A percentile compares a stretch with the other conserved stretches of the same genome.
Evolutionary conservation across 1,140 invertebrate genomes (phyloP).

Genomic region (Drosophila pandora): DNA sequence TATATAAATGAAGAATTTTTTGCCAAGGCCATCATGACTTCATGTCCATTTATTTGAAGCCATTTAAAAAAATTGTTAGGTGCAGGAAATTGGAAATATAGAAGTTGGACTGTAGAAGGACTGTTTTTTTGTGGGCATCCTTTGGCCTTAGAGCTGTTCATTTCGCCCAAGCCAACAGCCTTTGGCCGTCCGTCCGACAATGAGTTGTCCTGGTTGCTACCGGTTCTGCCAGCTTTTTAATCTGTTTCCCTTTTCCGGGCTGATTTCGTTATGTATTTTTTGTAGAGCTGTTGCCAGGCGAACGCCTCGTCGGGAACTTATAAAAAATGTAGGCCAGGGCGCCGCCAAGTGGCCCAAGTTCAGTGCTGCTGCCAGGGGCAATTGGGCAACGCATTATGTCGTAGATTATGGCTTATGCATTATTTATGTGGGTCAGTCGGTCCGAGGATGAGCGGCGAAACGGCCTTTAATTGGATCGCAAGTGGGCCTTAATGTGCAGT

Average conservation of each 20-base stretch:
- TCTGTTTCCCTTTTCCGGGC: constrained; percentile 33
- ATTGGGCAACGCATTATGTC: constrained; percentile 72
- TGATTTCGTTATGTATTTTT: constrained; percentile 10
- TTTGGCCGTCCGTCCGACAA: constrained; percentile 30
- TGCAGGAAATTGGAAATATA: constrained; percentile 15
- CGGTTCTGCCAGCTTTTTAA: constrained; percentile 37
- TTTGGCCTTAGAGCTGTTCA: constrained; percentile 16
- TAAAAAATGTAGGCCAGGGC: constrained; percentile 64
- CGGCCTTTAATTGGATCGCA: constrained; percentile 75
- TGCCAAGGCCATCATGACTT: neutral
- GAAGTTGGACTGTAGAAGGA: constrained; percentile 43
- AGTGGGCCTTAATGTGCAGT: constrained; percentile 63
- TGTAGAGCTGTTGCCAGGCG: constrained; percentile 15
- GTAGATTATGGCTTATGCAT: constrained; percentile 78
- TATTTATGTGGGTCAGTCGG: constrained; percentile 75
- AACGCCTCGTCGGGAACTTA: constrained; percentile 52
- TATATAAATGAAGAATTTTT: neutral
- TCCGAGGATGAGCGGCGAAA: constrained; percentile 51
- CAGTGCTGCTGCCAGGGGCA: constrained; percentile 46
- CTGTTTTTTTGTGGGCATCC: constrained; percentile 33
- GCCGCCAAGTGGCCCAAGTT: constrained; percentile 20
- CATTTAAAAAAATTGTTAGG: neutral
- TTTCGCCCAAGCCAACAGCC: constrained; percentile 21
- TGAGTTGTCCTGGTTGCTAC: constrained; percentile 23
- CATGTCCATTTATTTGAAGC: neutral